phyloP scores from a whole-genome alignment of 2,797 vertebrate species.

The Naso thynnoides region DNA sequence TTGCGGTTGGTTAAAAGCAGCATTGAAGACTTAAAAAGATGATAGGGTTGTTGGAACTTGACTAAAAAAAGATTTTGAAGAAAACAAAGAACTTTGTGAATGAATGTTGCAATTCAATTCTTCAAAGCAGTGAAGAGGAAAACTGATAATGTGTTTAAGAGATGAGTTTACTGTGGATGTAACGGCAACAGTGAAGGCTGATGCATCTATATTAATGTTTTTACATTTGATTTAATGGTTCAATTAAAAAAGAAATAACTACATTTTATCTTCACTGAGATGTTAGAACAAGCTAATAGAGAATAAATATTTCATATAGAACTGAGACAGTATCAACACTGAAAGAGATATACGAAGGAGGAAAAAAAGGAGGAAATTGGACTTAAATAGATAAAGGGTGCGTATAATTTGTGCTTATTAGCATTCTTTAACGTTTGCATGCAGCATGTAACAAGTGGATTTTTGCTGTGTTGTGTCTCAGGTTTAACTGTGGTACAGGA shows the following conservation, averaged over 20 bases:
- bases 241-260: no score
- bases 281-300: background rate
- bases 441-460: background rate
- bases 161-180: background rate
- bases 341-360: background rate
- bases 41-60: no score
- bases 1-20: background rate
- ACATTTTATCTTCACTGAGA: background rate
- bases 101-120: background rate
- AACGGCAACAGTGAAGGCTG: background rate
- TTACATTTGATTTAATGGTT: background rate
- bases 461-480: slow-evolving; percentile 57
- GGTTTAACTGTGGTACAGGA: slow-evolving; percentile 97
- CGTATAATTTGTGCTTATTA: background rate
- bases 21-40: background rate
- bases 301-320: background rate
- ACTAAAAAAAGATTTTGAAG: background rate
- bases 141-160: background rate
- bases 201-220: background rate
- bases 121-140: background rate
- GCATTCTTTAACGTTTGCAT: background rate
- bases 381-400: background rate
- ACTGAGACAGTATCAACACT: background rate
- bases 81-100: background rate
- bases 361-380: background rate